phyloP scores from a whole-genome alignment of 2,113 vertebrate genomes.

The Eudorcas thomsonii region DNA sequence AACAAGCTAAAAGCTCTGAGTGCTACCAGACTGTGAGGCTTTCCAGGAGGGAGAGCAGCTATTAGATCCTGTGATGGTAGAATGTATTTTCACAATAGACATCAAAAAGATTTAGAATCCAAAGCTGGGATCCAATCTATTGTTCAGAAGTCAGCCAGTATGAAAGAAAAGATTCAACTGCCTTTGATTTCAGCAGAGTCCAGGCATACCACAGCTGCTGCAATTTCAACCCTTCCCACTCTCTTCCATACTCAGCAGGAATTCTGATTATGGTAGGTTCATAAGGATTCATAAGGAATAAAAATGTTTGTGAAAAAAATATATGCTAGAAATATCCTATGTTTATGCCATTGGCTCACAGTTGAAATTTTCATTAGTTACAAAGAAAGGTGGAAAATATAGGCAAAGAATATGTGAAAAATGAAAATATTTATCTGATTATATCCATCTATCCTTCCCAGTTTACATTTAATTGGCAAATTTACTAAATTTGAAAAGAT shows the following conservation, averaged over 20 bases:
- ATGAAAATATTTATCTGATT: neutral
- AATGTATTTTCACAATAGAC: slow-evolving; percentile 55
- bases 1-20: slow-evolving; percentile 78
- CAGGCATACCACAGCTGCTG: neutral
- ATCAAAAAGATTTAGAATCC: slow-evolving; percentile 37
- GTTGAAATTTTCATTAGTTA: neutral
- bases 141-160: slow-evolving; percentile 31
- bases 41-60: slow-evolving; percentile 47
- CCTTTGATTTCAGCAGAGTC: neutral
- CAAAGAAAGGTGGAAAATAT: neutral
- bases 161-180: slow-evolving; percentile 17
- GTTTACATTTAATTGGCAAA: neutral
- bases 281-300: neutral
- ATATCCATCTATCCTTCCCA: neutral
- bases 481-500: neutral
- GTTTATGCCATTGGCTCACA: neutral
- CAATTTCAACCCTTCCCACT: neutral
- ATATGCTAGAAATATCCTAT: neutral
- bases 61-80: slow-evolving; percentile 24
- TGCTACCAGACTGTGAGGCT: slow-evolving; percentile 57
- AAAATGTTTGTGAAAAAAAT: slow-evolving; percentile 8
- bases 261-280: neutral
- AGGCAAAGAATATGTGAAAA: neutral
- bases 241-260: neutral
- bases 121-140: slow-evolving; percentile 29